These are phyloP conservation scores for Orthosia cruda DNA, from an alignment of 2,888 invertebrate genomes.

Conservation along the genomic window DNA sequence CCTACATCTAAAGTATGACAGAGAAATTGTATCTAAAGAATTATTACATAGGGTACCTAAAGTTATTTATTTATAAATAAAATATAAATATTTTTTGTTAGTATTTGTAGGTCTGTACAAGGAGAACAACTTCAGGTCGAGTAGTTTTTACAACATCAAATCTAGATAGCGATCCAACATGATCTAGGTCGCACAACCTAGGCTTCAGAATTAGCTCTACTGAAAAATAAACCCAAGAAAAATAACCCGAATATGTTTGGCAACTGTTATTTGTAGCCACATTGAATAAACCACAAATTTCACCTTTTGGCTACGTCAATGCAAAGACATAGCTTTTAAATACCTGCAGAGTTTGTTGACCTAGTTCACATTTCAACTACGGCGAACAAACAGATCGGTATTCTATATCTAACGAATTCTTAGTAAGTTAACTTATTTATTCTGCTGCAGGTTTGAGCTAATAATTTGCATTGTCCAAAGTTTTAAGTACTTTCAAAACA, in stretches of 20 bases:
- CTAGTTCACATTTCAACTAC: conserved; percentile 57
- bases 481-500: conserved; percentile 11
- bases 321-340: conserved; percentile 62
- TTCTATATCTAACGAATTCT: conserved; percentile 41
- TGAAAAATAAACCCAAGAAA: conserved; percentile 14
- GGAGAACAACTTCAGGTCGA: too few species aligned
- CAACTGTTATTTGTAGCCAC: conserved; percentile 35
- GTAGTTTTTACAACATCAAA: too few species aligned
- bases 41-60: too few species aligned
- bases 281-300: conserved; percentile 38
- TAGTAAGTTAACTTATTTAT: conserved; percentile 42
- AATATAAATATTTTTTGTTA: too few species aligned
- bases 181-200: background rate
- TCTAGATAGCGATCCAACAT: background rate
- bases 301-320: conserved; percentile 50
- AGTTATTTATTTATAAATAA: too few species aligned
- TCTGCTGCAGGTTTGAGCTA: conserved; percentile 31
- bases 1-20: too few species aligned
- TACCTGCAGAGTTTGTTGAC: conserved; percentile 66
- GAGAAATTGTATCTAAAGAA: too few species aligned
- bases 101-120: too few species aligned
- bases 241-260: conserved; percentile 2
- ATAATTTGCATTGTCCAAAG: conserved; percentile 33
- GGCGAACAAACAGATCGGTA: conserved; percentile 61
- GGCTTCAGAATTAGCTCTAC: background rate